phyloP scores from a whole-genome alignment of 1,140 invertebrate species.

The Drosophila pseudoobscura region DNA sequence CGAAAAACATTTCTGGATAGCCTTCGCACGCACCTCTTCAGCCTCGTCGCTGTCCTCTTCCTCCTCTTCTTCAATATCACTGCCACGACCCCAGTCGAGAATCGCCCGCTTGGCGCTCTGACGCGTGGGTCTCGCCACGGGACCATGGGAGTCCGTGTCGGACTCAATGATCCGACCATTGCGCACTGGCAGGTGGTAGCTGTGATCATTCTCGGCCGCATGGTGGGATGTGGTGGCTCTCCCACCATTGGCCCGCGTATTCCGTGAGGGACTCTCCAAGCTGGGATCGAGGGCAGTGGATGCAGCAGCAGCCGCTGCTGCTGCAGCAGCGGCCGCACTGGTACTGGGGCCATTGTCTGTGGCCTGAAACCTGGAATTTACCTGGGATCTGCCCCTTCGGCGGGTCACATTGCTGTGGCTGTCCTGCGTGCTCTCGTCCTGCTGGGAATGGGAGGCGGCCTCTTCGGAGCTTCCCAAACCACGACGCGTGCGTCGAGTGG shows the following conservation, averaged over 20 bases:
- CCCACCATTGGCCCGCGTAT: slow-evolving; percentile 65
- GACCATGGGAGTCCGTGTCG: slow-evolving; percentile 72
- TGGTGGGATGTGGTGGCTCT: slow-evolving; percentile 28
- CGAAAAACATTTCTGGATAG: neutral
- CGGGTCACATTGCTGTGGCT: slow-evolving; percentile 50
- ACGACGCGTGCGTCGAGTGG: slow-evolving; percentile 52
- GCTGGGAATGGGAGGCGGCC: slow-evolving; percentile 55
- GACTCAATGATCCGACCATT: slow-evolving; percentile 76
- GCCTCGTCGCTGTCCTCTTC: slow-evolving; percentile 72
- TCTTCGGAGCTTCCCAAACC: slow-evolving; percentile 65
- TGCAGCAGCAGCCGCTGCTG: slow-evolving; percentile 24
- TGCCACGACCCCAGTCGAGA: slow-evolving; percentile 70
- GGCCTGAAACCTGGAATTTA: slow-evolving; percentile 17
- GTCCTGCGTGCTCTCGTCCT: slow-evolving; percentile 77
- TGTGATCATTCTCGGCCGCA: slow-evolving; percentile 78
- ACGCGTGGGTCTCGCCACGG: slow-evolving; percentile 64
- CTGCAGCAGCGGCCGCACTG: slow-evolving; percentile 55
- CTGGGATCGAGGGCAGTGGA: slow-evolving; percentile 18
- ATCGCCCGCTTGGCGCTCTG: slow-evolving; percentile 71
- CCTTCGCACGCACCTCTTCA: slow-evolving; percentile 57
- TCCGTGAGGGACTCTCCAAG: slow-evolving; percentile 66
- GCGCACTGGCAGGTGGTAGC: slow-evolving; percentile 77
- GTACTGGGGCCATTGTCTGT: slow-evolving; percentile 60
- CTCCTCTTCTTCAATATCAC: slow-evolving; percentile 70
- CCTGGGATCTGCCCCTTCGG: slow-evolving; percentile 55